Base-by-base conservation (phyloP, 2,113 vertebrate genomes). In the Cheirogaleus medius region DNA sequence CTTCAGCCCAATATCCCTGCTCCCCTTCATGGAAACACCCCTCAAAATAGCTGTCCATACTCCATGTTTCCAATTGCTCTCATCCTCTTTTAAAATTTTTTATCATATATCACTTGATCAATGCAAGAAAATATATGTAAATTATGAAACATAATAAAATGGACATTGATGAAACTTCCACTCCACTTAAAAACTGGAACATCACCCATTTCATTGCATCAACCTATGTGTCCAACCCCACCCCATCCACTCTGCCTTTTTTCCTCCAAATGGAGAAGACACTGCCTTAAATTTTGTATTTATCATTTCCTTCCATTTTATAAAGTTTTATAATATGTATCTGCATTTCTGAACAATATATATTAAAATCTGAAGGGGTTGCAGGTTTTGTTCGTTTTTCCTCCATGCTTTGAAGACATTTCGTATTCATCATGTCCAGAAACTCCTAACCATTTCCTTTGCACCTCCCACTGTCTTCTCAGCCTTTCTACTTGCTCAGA, bases 391-490 rank as follows among this genome's bases (percentile, higher is more conserved):
- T 87, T 84, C 1, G 21, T 11, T 81, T 63, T 74, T 34, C 44
- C 54, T 92, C 34, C 47, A 66, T 15, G 54, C 32, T 83, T 87
- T 23, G 77, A 71, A 47, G 73, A 49, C 52, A 54, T 54, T 85
- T 29, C 34, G 20, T 39, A 47, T 56, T 27, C 27, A 29, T 34
- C 18, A 34, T 11, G 17, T 60, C 54, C 74, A 73, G 71, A 29
- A 56, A 58, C 29, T 10, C 74, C 58, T 27, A 17, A 73, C 23
- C 4, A 21, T 49, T 5, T 39, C 13, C 25, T 8, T 60, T 7
- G 1, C 6, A 13, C 32, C 1, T 9, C 13, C 23, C 25, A 5
- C 6, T 1, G 20, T 42, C 64, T 85, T 56, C 56, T 0, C 64
- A 20, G 1, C 2, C 39, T 23, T 44, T 42, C 49, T 29, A 82